Base-by-base conservation (phyloP, 1,140 invertebrate genomes). In the Rhagoletis pomonella region DNA sequence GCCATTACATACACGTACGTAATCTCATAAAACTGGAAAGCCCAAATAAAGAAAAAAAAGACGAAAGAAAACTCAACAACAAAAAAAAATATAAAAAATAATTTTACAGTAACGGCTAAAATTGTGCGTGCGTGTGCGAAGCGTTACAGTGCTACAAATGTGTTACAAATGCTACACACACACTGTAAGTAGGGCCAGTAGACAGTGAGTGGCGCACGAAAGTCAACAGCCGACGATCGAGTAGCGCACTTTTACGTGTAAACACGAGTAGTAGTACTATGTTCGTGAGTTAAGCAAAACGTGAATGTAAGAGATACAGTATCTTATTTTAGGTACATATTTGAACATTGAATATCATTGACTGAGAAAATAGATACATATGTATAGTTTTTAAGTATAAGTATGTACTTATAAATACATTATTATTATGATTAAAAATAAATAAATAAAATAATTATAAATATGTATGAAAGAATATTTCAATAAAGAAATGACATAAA, bases 401-500 rank as follows among this genome's bases (percentile, higher is more conserved):
- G 47, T 10, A 29, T 55, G 42, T 73, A 86, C 60, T 86, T 73
- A 87, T 69, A 69, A 67, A 73, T 58, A 86, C 9, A 88, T 47
- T 47, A 87, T 73, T 59, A 73, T 44, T 50, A 89, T 89, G 89
- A 90, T 89, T 85, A 89, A 87, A 88, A 89, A 89, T 44, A 89
- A 85, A 86, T 55, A 89, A 87, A 85, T 86, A 77, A 86, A 87
- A 58, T 89, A 65, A 88, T 88, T 88, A 89, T 88, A 89, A 88
- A 88, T 85, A 86, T 89, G 86, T 88, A 88, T 89, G 88, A 88
- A 88, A 88, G 89, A 90, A 89, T 88, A 84, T 88, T 86, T 89
- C 91, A 91, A 88, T 69, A 77, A 86, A 91, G 89, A 91, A 90
- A 86, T 85, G 64, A 73, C 44, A 86, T 44, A 88, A 88, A 88